Evolutionary conservation across 1,140 invertebrate genomes (phyloP).

Genomic region (Drosophila insularis): DNA sequence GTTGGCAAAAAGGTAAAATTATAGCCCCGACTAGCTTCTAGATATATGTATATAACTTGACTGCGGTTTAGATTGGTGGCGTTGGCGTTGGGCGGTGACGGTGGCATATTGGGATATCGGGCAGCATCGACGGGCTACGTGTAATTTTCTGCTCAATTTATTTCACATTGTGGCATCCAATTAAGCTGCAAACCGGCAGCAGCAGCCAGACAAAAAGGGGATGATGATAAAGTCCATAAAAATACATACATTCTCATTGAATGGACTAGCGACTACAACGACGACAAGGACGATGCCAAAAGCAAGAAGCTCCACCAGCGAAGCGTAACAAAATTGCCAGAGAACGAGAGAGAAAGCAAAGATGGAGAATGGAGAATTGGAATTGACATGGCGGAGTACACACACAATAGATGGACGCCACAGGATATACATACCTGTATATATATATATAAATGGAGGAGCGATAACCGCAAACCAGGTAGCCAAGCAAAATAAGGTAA

Average conservation of each 20-base stretch:
- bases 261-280: constrained; percentile 12
- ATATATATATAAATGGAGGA: constrained; percentile 15
- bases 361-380: not conserved
- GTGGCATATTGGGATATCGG: not conserved
- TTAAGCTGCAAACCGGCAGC: constrained; percentile 77
- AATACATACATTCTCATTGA: constrained; percentile 25
- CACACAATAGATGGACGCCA: constrained; percentile 19
- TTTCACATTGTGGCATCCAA: constrained; percentile 82
- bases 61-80: constrained; percentile 68
- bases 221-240: constrained; percentile 29
- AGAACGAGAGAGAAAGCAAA: not conserved
- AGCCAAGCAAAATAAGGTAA: constrained; percentile 34
- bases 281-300: not conserved
- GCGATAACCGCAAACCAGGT: constrained; percentile 61
- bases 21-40: constrained; percentile 42
- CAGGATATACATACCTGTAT: not conserved
- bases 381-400: not conserved
- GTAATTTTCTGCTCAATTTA: constrained; percentile 83
- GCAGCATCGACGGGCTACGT: constrained; percentile 56
- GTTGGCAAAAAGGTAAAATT: constrained; percentile 36
- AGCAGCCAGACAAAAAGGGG: constrained; percentile 29
- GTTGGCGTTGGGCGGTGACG: not conserved
- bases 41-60: not conserved
- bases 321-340: constrained; percentile 55
- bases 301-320: constrained; percentile 15